These are phyloP conservation scores for Melanotaenia duboulayi DNA, from an alignment of 2,113 vertebrate genomes.

Conservation along the genomic window DNA sequence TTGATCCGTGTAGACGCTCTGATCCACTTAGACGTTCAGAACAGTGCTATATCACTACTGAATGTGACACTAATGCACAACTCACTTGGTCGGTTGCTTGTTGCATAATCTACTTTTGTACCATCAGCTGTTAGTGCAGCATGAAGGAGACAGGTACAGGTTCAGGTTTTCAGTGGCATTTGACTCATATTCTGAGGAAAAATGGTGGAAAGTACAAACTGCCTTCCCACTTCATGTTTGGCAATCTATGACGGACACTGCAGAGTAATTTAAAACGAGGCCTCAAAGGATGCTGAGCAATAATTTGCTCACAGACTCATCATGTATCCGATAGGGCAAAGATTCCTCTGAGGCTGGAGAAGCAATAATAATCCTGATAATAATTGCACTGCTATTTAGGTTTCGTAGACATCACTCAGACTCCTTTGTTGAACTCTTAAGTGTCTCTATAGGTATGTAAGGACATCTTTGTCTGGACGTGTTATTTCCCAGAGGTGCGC, in stretches of 20 bases:
- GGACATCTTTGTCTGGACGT: constrained; percentile 17
- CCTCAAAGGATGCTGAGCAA: constrained; percentile 32
- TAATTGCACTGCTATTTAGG: constrained; percentile 33
- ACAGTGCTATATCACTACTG: constrained; percentile 37
- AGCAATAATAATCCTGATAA: constrained; percentile 58
- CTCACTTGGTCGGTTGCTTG: constrained; percentile 29
- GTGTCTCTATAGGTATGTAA: constrained; percentile 3
- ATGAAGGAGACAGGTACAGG: constrained; percentile 22
- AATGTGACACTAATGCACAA: constrained; percentile 56
- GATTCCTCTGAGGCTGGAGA: constrained; percentile 55
- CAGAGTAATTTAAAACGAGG: constrained; percentile 46
- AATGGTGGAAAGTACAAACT: constrained; percentile 21
- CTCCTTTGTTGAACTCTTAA: constrained; percentile 16
- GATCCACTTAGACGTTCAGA: constrained; percentile 43
- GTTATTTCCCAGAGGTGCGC: constrained; percentile 32
- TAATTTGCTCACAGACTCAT: constrained; percentile 66
- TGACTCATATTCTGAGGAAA: constrained; percentile 22
- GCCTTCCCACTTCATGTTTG: constrained; percentile 6
- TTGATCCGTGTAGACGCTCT: constrained; percentile 30
- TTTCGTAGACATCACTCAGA: constrained; percentile 10
- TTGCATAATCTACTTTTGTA: constrained; percentile 53
- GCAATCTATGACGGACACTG: constrained; percentile 18
- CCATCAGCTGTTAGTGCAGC: constrained; percentile 37
- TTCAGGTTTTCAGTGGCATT: constrained; percentile 12
- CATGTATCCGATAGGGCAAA: constrained; percentile 53